These are phyloP conservation scores for Neolamprologus falcicula DNA, from an alignment of 2,113 vertebrate species.

Conservation along the genomic window DNA sequence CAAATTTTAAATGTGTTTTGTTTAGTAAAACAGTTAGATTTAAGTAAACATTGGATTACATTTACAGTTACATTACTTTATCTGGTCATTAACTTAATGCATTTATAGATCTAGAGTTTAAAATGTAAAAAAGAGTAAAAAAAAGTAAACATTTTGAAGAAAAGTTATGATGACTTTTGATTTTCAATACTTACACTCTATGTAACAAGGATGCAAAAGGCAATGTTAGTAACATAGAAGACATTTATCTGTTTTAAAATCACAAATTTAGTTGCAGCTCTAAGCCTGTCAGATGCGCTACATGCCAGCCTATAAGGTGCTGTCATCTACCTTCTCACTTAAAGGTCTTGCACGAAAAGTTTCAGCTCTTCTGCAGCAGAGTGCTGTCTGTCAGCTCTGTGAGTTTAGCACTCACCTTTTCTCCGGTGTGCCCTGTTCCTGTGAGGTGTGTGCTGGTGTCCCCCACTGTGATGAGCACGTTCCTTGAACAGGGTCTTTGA, in stretches of 20 bases:
- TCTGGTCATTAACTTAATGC: not conserved
- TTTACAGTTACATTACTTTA: not conserved
- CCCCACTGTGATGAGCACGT: conserved; percentile 26
- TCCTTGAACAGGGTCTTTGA: conserved; percentile 48
- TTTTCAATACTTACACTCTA: not conserved
- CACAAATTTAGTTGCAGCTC: not conserved
- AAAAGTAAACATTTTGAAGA: not conserved
- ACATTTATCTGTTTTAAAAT: not conserved
- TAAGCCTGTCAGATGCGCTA: not conserved
- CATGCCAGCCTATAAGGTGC: not conserved
- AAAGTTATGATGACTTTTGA: not conserved
- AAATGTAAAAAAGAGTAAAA: not conserved
- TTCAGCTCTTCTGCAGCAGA: not conserved
- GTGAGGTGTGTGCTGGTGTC: conserved; percentile 30
- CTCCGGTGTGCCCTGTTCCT: conserved; percentile 51
- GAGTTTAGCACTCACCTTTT: conserved; percentile 55
- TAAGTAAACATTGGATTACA: not conserved
- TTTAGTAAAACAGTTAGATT: not conserved
- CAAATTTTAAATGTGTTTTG: not conserved
- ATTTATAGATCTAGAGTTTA: not conserved
- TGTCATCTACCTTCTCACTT: not conserved
- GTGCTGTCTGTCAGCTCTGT: not conserved
- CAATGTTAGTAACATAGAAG: not conserved
- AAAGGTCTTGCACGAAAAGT: not conserved
- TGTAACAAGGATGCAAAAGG: not conserved